Conservation (phyloP, 2,888 invertebrate species). For the Caenorhabditis macrosperma region DNA sequence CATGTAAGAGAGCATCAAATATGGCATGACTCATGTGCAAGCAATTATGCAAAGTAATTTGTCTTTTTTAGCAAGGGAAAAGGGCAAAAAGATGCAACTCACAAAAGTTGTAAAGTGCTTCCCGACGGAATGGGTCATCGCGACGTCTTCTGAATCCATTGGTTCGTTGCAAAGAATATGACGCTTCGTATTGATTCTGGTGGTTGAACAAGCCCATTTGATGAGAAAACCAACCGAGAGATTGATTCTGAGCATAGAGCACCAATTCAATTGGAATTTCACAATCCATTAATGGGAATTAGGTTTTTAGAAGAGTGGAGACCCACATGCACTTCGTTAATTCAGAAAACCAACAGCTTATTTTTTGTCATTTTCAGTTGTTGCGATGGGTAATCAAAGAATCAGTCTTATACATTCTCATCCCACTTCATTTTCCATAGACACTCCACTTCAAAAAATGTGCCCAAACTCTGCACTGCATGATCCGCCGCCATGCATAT, state of each 20-base stretch:
- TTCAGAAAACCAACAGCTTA: no score
- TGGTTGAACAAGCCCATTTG: background rate
- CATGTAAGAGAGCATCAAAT: slow-evolving; percentile 4
- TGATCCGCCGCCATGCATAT: slow-evolving; percentile 37
- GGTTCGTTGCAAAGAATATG: slow-evolving; percentile 19
- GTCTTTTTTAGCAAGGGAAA: slow-evolving; percentile 1
- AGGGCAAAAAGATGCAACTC: background rate
- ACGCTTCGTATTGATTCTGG: slow-evolving; percentile 10
- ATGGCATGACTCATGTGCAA: slow-evolving; percentile 16
- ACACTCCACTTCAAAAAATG: background rate
- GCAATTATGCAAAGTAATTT: slow-evolving; percentile 53
- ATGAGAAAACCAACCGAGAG: background rate
- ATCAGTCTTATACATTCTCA: no score
- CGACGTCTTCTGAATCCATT: slow-evolving; percentile 50
- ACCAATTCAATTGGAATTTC: slow-evolving; percentile 5
- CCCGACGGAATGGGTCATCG: slow-evolving; percentile 15
- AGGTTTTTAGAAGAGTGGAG: no score
- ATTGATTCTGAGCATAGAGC: background rate
- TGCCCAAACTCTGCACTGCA: slow-evolving; percentile 1
- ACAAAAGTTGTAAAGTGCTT: slow-evolving; percentile 39
- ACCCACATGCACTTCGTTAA: no score
- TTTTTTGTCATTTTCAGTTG: no score
- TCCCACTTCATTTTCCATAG: background rate
- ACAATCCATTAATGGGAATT: background rate
- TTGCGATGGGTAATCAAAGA: no score